Conservation (phyloP, 2,797 vertebrate genomes). For the Enteromius afrohamiltoni region DNA sequence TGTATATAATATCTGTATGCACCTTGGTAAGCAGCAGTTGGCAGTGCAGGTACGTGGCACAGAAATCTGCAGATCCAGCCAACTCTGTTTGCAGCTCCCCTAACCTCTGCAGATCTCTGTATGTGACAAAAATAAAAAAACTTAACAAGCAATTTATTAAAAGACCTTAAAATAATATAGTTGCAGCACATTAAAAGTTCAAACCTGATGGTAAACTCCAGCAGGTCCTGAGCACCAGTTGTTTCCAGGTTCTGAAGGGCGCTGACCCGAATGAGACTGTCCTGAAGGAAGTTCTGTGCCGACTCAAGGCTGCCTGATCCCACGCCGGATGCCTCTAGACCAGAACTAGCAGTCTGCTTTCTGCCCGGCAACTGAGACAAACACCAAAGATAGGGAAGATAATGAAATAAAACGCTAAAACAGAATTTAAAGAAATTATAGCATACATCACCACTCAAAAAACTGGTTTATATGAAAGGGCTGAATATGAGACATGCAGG, state of each 20-base stretch:
- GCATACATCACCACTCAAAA: neutral
- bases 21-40: constrained; percentile 96
- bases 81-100: constrained; percentile 94
- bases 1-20: constrained; percentile 4
- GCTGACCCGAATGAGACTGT: constrained; percentile 89
- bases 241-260: constrained; percentile 91
- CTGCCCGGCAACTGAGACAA: constrained; percentile 85
- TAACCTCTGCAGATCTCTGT: constrained; percentile 90
- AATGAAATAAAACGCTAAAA: neutral
- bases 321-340: constrained; percentile 74
- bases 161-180: neutral
- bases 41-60: constrained; percentile 91
- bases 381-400: neutral
- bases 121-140: constrained; percentile 12
- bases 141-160: neutral
- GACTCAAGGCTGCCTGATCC: constrained; percentile 83
- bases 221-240: constrained; percentile 88
- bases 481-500: neutral
- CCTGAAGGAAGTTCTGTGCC: constrained; percentile 91
- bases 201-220: constrained; percentile 94
- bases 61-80: constrained; percentile 94
- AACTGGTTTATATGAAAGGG: neutral
- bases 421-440: neutral
- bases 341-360: constrained; percentile 74
- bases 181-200: neutral